Evolutionary conservation across 2,888 invertebrate species (phyloP).

Genomic region (Polia nebulosa): DNA sequence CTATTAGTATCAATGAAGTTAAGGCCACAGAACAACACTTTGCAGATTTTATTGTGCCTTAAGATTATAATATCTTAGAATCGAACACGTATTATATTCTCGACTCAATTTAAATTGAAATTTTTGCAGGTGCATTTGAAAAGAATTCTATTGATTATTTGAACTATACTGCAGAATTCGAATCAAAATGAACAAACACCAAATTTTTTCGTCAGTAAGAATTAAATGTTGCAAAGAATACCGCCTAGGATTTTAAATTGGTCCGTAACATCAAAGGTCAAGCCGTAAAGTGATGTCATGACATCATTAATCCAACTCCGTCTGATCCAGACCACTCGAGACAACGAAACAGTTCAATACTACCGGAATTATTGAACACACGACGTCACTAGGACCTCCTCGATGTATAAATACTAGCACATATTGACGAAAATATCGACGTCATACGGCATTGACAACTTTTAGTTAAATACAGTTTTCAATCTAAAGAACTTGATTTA

Average conservation of each 20-base stretch:
- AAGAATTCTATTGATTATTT: slow-evolving; percentile 6
- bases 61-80: slow-evolving; percentile 12
- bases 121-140: slow-evolving; percentile 10
- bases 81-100: slow-evolving; percentile 24
- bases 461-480: slow-evolving; percentile 56
- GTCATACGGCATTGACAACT: slow-evolving; percentile 68
- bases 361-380: slow-evolving; percentile 55
- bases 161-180: neutral
- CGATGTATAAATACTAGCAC: slow-evolving; percentile 63
- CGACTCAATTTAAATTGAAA: slow-evolving; percentile 2
- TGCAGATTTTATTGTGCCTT: slow-evolving; percentile 25
- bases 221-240: slow-evolving; percentile 12
- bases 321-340: slow-evolving; percentile 25
- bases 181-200: neutral
- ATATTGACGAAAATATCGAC: slow-evolving; percentile 59
- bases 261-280: slow-evolving; percentile 14
- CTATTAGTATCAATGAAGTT: slow-evolving; percentile 36
- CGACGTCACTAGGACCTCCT: slow-evolving; percentile 53
- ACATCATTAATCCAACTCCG: slow-evolving; percentile 39
- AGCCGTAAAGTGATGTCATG: slow-evolving; percentile 33
- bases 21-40: slow-evolving; percentile 36
- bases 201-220: neutral
- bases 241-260: slow-evolving; percentile 11
- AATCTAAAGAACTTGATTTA: slow-evolving; percentile 50
- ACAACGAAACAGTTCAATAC: slow-evolving; percentile 49